Evolutionary conservation across 1,140 invertebrate genomes (phyloP).

Genomic region (Pogonomyrmex barbatus): DNA sequence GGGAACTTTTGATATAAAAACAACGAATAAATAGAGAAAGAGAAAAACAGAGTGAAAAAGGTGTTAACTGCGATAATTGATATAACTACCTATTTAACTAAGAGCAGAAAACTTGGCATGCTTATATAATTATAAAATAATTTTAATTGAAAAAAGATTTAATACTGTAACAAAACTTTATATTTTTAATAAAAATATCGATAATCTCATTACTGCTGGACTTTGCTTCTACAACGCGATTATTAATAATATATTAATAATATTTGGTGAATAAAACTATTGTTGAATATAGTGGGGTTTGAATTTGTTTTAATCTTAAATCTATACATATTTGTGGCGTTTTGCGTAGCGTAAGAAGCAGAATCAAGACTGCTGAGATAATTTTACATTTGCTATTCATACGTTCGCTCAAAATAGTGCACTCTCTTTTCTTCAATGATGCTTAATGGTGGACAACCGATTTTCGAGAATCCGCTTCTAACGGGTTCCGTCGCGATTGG

Average conservation of each 20-base stretch:
- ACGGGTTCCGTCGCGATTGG: neutral
- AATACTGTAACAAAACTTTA: neutral
- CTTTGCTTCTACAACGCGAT: neutral
- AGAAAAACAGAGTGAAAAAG: neutral
- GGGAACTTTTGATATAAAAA: neutral
- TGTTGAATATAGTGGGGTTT: neutral
- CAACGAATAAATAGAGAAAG: neutral
- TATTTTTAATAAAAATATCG: slow-evolving; percentile 1
- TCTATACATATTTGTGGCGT: neutral
- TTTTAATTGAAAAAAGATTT: neutral
- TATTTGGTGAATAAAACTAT: neutral
- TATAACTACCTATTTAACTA: neutral
- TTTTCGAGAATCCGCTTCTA: neutral
- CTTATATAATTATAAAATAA: neutral
- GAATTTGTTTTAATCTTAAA: neutral
- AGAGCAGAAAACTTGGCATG: neutral
- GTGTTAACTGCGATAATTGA: neutral
- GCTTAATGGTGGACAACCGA: neutral
- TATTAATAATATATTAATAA: neutral
- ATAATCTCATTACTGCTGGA: neutral
- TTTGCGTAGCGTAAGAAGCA: neutral
- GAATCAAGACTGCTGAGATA: neutral
- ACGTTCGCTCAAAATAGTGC: neutral
- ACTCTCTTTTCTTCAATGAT: too few species aligned
- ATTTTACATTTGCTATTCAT: neutral